Evolutionary conservation across 2,113 vertebrate genomes (phyloP).

Genomic region (Neotoma lepida): DNA sequence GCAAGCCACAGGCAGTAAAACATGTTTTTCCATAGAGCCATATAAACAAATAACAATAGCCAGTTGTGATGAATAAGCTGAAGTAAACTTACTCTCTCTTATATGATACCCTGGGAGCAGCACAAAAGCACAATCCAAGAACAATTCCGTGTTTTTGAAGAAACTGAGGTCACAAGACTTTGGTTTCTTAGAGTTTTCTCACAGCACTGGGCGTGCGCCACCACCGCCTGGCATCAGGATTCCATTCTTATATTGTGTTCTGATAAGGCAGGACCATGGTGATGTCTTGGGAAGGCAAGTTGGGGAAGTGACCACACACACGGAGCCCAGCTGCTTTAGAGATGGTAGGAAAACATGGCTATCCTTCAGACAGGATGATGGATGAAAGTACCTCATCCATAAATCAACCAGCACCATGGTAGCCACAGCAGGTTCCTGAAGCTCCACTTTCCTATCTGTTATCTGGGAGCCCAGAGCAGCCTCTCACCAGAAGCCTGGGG

Average conservation of each 20-base stretch:
- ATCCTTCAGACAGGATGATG: neutral
- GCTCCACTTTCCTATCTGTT: neutral
- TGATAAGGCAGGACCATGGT: neutral
- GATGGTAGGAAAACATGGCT: rapidly evolving
- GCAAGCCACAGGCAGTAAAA: neutral
- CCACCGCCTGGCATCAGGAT: too few relatives aligned
- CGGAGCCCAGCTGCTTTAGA: neutral
- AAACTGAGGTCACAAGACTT: too few relatives aligned
- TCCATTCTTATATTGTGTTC: neutral
- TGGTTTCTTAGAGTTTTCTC: neutral
- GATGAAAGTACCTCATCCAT: neutral
- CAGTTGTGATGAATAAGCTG: neutral
- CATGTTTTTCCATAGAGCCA: neutral
- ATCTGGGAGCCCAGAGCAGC: neutral
- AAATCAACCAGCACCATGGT: neutral
- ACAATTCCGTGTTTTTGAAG: neutral
- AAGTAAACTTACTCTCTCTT: neutral
- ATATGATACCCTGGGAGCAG: too few relatives aligned
- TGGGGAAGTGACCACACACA: neutral
- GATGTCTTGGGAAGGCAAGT: neutral
- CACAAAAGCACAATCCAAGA: neutral
- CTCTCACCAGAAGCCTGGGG: neutral
- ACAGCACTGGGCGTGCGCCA: too few relatives aligned
- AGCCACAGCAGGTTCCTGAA: neutral
- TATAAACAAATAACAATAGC: too few relatives aligned